Conservation (phyloP, 2,888 invertebrate species). For the Myopa tessellatipennis region DNA sequence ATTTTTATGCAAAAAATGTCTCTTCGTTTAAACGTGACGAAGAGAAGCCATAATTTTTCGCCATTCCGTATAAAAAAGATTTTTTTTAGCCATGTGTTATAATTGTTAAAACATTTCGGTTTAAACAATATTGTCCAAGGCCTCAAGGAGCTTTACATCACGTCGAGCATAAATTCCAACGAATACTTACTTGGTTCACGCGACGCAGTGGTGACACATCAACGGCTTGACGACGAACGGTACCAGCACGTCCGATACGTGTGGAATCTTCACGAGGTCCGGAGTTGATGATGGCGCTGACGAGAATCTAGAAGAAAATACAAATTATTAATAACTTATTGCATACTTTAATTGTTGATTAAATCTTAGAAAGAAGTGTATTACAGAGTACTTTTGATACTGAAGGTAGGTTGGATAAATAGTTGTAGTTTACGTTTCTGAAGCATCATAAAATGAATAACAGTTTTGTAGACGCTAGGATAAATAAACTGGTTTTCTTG, state of each 20-base stretch:
- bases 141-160: slow-evolving; percentile 18
- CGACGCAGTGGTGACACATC: slow-evolving; percentile 98
- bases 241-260: slow-evolving; percentile 99
- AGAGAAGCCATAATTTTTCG: slow-evolving; percentile 45
- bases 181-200: slow-evolving; percentile 83
- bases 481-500: slow-evolving; percentile 59
- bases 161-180: background rate
- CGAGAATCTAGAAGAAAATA: slow-evolving; percentile 75
- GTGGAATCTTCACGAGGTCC: slow-evolving; percentile 99
- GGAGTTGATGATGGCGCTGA: slow-evolving; percentile 98
- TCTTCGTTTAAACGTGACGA: slow-evolving; percentile 56
- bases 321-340: slow-evolving; percentile 10
- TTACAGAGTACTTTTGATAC: background rate
- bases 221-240: slow-evolving; percentile 99
- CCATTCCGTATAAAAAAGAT: slow-evolving; percentile 62
- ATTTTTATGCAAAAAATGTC: slow-evolving; percentile 37
- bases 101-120: slow-evolving; percentile 43
- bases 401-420: slow-evolving; percentile 2
- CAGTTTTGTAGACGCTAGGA: slow-evolving; percentile 58
- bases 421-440: slow-evolving; percentile 62
- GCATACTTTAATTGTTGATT: background rate
- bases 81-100: slow-evolving; percentile 54
- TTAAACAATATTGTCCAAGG: slow-evolving; percentile 50
- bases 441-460: slow-evolving; percentile 52
- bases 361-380: background rate